These are phyloP conservation scores for Drosophila burlai DNA, from an alignment of 1,140 invertebrate species.

Conservation along the genomic window DNA sequence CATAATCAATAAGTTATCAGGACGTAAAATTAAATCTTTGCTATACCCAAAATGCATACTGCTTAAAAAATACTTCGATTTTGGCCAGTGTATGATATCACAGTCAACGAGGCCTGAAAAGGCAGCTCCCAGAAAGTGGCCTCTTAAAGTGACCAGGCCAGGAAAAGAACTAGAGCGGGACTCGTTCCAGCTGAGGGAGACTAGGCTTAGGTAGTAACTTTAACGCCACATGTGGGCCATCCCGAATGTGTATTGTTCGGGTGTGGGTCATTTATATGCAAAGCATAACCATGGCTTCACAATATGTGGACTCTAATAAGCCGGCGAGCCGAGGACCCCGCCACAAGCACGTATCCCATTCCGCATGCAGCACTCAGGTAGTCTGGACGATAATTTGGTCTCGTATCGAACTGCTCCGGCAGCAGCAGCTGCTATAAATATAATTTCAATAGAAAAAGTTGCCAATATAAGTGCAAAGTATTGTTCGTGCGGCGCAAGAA, in stretches of 20 bases:
- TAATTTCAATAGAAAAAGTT: constrained; percentile 62
- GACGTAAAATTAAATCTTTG: not conserved
- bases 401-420: constrained; percentile 32
- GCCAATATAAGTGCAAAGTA: constrained; percentile 51
- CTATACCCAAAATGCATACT: not conserved
- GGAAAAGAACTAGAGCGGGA: constrained; percentile 50
- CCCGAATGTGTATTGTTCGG: constrained; percentile 26
- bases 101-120: constrained; percentile 59
- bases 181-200: constrained; percentile 25
- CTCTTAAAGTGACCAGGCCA: constrained; percentile 60
- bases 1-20: too few relatives aligned
- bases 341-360: constrained; percentile 39
- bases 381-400: constrained; percentile 51
- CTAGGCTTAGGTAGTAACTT: constrained; percentile 17
- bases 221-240: constrained; percentile 58
- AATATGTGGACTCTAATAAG: constrained; percentile 74
- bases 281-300: constrained; percentile 67
- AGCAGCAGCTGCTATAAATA: constrained; percentile 49
- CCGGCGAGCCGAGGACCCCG: constrained; percentile 19
- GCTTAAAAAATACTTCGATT: not conserved
- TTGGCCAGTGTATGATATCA: constrained; percentile 12
- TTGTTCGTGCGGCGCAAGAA: constrained; percentile 41
- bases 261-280: constrained; percentile 80
- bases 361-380: constrained; percentile 37
- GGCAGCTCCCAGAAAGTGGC: constrained; percentile 28